A percentile compares a stretch with the other conserved stretches of the same genome.
Evolutionary conservation across 2,888 invertebrate genomes (phyloP).

Genomic region (Synanthedon tipuliformis): DNA sequence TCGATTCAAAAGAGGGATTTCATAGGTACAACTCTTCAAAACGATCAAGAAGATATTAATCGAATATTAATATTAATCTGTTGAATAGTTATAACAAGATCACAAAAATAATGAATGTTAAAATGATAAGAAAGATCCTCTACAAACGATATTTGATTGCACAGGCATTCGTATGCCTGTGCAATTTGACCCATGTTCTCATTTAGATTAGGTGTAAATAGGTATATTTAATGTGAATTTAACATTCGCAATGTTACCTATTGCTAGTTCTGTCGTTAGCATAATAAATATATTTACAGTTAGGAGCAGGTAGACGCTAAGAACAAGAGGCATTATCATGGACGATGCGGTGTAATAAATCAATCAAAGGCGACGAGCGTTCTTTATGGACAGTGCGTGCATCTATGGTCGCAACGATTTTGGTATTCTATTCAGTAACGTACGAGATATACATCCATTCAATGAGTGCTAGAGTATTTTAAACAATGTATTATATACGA

Average conservation of each 20-base stretch:
- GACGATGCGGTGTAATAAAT: slow-evolving; percentile 48
- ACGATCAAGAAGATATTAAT: too few species aligned
- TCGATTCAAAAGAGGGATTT: too few species aligned
- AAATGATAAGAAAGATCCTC: too few species aligned
- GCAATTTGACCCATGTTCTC: background rate
- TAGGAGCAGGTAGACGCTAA: slow-evolving; percentile 17
- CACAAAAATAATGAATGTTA: too few species aligned
- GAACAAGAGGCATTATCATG: slow-evolving; percentile 45
- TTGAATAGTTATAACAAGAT: too few species aligned
- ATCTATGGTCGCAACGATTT: slow-evolving; percentile 3
- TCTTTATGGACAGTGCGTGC: slow-evolving; percentile 43
- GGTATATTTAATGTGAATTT: slow-evolving; percentile 14
- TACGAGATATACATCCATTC: background rate
- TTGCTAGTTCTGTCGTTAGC: background rate
- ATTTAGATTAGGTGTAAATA: slow-evolving; percentile 1
- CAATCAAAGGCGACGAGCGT: slow-evolving; percentile 37
- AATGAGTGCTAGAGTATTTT: background rate
- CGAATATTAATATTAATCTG: too few species aligned
- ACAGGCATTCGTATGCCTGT: too few species aligned
- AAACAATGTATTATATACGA: too few species aligned
- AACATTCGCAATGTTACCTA: slow-evolving; percentile 5
- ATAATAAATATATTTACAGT: background rate
- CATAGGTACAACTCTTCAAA: too few species aligned
- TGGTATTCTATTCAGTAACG: background rate
- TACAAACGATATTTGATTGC: too few species aligned